Evolutionary conservation across 2,888 invertebrate genomes (phyloP).

Genomic region (Boloria euphrosyne): DNA sequence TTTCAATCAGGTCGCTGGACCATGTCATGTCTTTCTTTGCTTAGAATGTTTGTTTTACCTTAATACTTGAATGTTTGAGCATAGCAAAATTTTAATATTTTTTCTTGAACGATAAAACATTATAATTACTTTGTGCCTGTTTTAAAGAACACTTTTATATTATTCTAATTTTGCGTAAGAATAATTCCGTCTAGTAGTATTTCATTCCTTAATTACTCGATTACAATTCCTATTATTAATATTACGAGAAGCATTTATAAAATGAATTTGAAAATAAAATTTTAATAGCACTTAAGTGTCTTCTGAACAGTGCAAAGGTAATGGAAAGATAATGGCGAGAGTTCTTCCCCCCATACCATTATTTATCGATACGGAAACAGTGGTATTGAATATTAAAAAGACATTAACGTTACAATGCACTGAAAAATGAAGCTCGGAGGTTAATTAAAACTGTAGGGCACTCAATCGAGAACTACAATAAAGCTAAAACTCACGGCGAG

Average conservation of each 20-base stretch:
- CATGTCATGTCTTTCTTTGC: neutral
- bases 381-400: conserved; percentile 33
- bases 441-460: conserved; percentile 33
- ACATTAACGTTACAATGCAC: conserved; percentile 30
- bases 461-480: conserved; percentile 18
- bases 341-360: conserved; percentile 19
- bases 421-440: conserved; percentile 26
- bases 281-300: conserved; percentile 8
- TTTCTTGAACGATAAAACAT: no score
- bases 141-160: no score
- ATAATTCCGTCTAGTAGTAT: no score
- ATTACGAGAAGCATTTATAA: no score
- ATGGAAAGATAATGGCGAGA: conserved; percentile 20
- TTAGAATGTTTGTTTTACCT: neutral
- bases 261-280: neutral
- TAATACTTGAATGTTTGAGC: neutral
- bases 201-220: no score
- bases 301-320: conserved; percentile 9
- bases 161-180: no score
- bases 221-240: neutral
- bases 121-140: no score
- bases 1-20: conserved; percentile 28
- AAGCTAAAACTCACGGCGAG: conserved; percentile 8
- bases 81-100: no score
- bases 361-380: conserved; percentile 18